Base-by-base conservation (phyloP, 2,113 vertebrate species). In the Macaca mulatta region DNA sequence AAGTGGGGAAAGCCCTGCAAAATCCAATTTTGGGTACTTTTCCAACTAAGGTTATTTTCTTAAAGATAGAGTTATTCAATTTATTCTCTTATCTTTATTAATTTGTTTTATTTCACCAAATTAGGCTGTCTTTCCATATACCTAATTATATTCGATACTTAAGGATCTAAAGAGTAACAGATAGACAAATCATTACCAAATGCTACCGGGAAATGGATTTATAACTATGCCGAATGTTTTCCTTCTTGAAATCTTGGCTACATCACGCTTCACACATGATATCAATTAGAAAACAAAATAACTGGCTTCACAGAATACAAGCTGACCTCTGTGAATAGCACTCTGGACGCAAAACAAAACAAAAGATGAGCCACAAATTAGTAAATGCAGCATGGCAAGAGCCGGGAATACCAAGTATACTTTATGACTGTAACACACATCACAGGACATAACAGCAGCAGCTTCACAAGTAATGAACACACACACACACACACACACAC, bases 151-250 rank as follows among this genome's bases (percentile, higher is more conserved):
- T 93, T 96, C 93, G 88, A 74, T 75, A 82, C 75, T 89, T 55
- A 97, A 95, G 20, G 52, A 94, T 80, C 81, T 75, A 85, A 96
- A 69, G 23, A 97, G 45, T 84, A 92, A 90, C 22, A 40, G 43
- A 96, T 50, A 96, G 38, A 96, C 27, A 97, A 97, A 98, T 61
- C 85, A 94, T 38, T 96, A 97, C 83, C 95, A 97, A 91, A 93
- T 91, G 92, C 90, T 95, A 27, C 84, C 8, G 20, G 40, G 59
- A 97, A 98, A 97, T 6, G 6, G 12, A 40, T 85, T 94, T 89
- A 80, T 59, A 52, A 89, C 38, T 75, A 84, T 11, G 50, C 45
- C 93, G 75, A 95, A 57, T 94, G 95, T 96, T 98, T 98, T 97
- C 55, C 91, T 93, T 97, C 81, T 97, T 96, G 59, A 97, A 89